Evolutionary conservation across 1,140 invertebrate genomes (phyloP).

Genomic region (Drosophila athabasca): DNA sequence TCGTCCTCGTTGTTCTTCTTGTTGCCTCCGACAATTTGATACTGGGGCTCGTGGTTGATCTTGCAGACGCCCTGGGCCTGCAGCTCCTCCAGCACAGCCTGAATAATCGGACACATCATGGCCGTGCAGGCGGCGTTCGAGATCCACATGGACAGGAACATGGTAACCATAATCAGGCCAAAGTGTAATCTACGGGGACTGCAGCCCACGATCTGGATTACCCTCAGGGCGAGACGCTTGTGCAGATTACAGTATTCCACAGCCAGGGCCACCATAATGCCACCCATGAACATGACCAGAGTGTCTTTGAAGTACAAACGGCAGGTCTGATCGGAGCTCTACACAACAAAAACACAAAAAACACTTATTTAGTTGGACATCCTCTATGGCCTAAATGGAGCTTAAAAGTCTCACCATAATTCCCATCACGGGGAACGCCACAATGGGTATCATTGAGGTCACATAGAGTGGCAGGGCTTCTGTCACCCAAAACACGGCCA

Average conservation of each 20-base stretch:
- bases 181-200: slow-evolving; percentile 89
- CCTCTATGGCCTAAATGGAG: background rate
- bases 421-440: slow-evolving; percentile 91
- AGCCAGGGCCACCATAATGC: slow-evolving; percentile 92
- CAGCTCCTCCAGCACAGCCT: slow-evolving; percentile 89
- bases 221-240: slow-evolving; percentile 91
- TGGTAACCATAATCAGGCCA: slow-evolving; percentile 90
- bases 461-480: slow-evolving; percentile 92
- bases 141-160: slow-evolving; percentile 94
- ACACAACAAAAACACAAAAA: slow-evolving; percentile 35
- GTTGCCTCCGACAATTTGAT: slow-evolving; percentile 83
- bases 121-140: slow-evolving; percentile 92
- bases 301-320: slow-evolving; percentile 92
- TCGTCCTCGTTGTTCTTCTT: slow-evolving; percentile 83
- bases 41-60: slow-evolving; percentile 85
- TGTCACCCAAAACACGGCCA: slow-evolving; percentile 94
- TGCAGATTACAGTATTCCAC: slow-evolving; percentile 94
- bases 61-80: slow-evolving; percentile 88
- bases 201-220: slow-evolving; percentile 91
- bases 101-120: slow-evolving; percentile 93
- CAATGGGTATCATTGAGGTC: slow-evolving; percentile 92
- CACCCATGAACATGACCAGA: slow-evolving; percentile 93
- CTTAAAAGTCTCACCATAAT: slow-evolving; percentile 84
- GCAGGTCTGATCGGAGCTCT: slow-evolving; percentile 87
- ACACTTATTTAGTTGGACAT: background rate